Evolutionary conservation across 1,140 invertebrate species (phyloP).

Genomic region (Pseudobourletiella spinata): DNA sequence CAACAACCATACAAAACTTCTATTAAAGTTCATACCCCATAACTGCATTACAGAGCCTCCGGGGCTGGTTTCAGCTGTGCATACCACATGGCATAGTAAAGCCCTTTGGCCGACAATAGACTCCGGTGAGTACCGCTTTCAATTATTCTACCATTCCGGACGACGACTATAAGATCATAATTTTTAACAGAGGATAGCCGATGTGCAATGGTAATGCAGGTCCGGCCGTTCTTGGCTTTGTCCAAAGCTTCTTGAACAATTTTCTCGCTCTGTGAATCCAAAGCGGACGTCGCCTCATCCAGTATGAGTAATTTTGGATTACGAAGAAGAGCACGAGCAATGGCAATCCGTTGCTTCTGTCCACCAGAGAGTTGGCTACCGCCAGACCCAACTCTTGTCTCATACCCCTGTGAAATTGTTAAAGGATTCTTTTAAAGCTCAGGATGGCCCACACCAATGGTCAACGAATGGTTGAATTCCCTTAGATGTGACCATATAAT

Average conservation of each 20-base stretch:
- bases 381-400: constrained; percentile 4
- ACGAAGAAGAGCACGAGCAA: too few relatives aligned
- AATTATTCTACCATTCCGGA: constrained; percentile 45
- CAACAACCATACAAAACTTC: too few relatives aligned
- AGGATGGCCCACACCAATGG: too few relatives aligned
- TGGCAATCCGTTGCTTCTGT: too few relatives aligned
- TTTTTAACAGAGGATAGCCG: constrained; percentile 59
- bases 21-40: too few relatives aligned
- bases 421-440: too few relatives aligned
- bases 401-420: constrained; percentile 29
- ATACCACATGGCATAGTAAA: constrained; percentile 40
- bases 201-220: constrained; percentile 51
- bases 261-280: constrained; percentile 37
- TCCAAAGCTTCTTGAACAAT: constrained; percentile 44
- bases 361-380: too few relatives aligned
- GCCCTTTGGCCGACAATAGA: constrained; percentile 67
- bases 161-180: constrained; percentile 51
- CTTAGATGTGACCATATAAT: too few relatives aligned
- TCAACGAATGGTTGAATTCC: too few relatives aligned
- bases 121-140: constrained; percentile 49
- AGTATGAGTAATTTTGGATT: constrained; percentile 67
- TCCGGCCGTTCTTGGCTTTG: constrained; percentile 40
- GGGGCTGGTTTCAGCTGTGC: neutral
- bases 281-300: constrained; percentile 65
- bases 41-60: too few relatives aligned